Conservation (phyloP, 1,140 invertebrate genomes). For the Anagrus nilaparvatae region DNA sequence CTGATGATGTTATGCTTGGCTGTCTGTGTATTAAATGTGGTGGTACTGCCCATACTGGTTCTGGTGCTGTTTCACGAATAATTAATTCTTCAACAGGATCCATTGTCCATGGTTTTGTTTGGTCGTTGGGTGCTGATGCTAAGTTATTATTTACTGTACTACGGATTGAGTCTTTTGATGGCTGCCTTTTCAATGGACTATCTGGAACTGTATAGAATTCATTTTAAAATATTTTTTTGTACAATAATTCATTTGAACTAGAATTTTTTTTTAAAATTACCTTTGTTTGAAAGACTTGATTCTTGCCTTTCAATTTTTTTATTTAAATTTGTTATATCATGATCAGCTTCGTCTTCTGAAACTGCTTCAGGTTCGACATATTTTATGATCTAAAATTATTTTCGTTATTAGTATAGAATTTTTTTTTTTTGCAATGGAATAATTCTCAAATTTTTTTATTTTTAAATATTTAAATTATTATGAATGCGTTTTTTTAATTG, state of each 20-base stretch:
- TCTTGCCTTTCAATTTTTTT: slow-evolving; percentile 33
- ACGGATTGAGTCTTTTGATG: slow-evolving; percentile 33
- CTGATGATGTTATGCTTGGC: slow-evolving; percentile 44
- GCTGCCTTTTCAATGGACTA: slow-evolving; percentile 33
- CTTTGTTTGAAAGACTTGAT: slow-evolving; percentile 26
- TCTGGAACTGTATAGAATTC: slow-evolving; percentile 22
- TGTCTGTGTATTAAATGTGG: slow-evolving; percentile 28
- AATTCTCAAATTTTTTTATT: slow-evolving; percentile 1
- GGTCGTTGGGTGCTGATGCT: slow-evolving; percentile 19
- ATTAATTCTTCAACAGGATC: slow-evolving; percentile 30
- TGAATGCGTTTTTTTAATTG: neutral
- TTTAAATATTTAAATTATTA: neutral
- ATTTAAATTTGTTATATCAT: slow-evolving; percentile 29
- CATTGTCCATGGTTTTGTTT: no score
- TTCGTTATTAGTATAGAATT: neutral
- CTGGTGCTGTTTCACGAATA: slow-evolving; percentile 11
- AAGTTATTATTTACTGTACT: slow-evolving; percentile 33
- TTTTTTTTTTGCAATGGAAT: neutral
- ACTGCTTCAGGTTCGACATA: slow-evolving; percentile 28
- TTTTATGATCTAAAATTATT: slow-evolving; percentile 31
- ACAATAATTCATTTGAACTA: neutral
- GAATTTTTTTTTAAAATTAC: slow-evolving; percentile 18
- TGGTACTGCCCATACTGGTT: slow-evolving; percentile 26
- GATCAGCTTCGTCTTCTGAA: slow-evolving; percentile 31
- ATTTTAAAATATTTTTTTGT: neutral